Base-by-base conservation (phyloP, 2,888 invertebrate genomes). In the Micoletzkya japonica region DNA sequence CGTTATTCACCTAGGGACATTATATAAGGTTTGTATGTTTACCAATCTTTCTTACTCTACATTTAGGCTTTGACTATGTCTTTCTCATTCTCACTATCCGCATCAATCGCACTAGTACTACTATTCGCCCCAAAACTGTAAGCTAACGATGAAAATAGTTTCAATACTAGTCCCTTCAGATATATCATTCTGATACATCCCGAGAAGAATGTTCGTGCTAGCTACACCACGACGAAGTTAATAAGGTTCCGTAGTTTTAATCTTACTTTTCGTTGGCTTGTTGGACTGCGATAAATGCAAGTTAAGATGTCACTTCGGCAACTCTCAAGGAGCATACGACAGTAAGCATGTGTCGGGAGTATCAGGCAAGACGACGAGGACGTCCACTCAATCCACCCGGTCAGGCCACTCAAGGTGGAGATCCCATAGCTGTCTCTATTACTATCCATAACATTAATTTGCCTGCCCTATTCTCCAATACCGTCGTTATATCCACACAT, bases 1-100 rank as follows among this genome's bases (percentile, higher is more conserved):
- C 70, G 95, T 96, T 6, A 90, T 97, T 63, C 96, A 96, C 88
- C 95, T 96, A 87, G 95, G 95, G 75, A 95, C 90, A 78, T 90
- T 77, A 34, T 77, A 81, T 72, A 84, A 84, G 74, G 82, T 77
- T 17, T 1, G 44, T 52, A 10, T 10, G 30, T 57, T 4, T 24
- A 10, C 36, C n/a, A 50, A 10, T 28, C 2, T 32, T n/a, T n/a
- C 17, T 26, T 0, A 58, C n/a, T 39, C 1, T 20, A 32, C n/a
- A 26, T 39, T 4, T 44, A 67, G 69, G 69, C 69, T 14, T 34
- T 59, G 6, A 69, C 69, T 34, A 69, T 69, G 69, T 69, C 69
- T 39, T 69, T 69, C 59, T 69, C 80, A 82, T 90, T 91, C 59
- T 91, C 90, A n/a, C 87, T 91, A 64, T 91, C 90, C 81, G 91